Conservation (phyloP, 92 coral and sea anemone species). For the Pocillopora meandrina region DNA sequence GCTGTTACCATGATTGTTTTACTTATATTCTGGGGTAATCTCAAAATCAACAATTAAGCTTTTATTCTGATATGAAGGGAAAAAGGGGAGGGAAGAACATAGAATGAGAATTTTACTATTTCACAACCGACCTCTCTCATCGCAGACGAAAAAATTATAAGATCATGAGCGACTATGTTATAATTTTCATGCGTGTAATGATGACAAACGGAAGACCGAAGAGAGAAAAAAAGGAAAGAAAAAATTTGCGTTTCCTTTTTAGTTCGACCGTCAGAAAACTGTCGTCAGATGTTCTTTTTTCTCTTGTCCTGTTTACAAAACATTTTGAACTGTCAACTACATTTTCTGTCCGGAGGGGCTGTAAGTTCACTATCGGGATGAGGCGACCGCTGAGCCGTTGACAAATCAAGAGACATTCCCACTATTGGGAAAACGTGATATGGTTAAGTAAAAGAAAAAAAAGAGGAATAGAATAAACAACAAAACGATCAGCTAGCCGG, state of each 20-base stretch:
- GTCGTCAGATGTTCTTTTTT: slow-evolving; percentile 29
- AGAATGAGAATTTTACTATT: neutral
- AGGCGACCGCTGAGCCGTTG: neutral
- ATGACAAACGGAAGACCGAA: neutral
- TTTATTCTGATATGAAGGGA: neutral
- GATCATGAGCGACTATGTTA: too few relatives aligned
- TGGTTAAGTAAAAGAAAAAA: too few relatives aligned
- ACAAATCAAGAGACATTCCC: neutral
- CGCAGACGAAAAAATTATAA: neutral
- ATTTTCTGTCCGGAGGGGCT: slow-evolving; percentile 23
- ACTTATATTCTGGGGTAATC: neutral
- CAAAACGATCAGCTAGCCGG: too few relatives aligned
- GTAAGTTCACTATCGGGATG: neutral
- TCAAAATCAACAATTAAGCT: neutral
- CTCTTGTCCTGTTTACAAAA: slow-evolving; percentile 24
- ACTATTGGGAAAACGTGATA: too few relatives aligned
- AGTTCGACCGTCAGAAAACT: slow-evolving; percentile 6
- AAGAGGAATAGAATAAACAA: too few relatives aligned
- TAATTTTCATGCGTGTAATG: neutral
- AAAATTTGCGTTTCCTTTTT: neutral
- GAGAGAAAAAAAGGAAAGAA: neutral
- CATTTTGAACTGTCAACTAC: slow-evolving; percentile 33
- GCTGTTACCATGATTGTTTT: neutral
- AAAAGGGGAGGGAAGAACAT: neutral
- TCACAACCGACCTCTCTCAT: neutral